Evolutionary conservation across 35 echinoderm and acorn worm genomes (phyloP).

Genomic region (Diadema setosum): DNA sequence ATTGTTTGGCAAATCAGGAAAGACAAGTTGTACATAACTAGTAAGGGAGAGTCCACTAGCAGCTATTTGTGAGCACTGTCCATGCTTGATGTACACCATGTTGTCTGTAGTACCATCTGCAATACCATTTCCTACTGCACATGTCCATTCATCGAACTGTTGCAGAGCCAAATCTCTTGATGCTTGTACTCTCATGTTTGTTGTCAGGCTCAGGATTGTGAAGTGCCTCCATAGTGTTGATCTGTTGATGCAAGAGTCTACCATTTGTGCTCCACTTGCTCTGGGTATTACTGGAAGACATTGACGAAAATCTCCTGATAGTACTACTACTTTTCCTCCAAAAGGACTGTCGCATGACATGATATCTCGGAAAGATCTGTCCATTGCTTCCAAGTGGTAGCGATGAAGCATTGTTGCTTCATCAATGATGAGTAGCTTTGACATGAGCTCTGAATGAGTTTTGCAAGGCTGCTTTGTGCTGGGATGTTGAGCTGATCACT

Average conservation of each 20-base stretch:
- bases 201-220: neutral
- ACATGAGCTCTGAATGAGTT: neutral
- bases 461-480: neutral
- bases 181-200: neutral
- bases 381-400: neutral
- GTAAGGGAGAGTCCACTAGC: neutral
- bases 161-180: neutral
- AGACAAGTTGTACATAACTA: neutral
- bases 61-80: neutral
- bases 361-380: conserved; percentile 20
- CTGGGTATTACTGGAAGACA: neutral
- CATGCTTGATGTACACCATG: neutral
- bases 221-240: neutral
- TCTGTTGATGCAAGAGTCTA: neutral
- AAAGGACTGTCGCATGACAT: neutral
- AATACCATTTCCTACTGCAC: neutral
- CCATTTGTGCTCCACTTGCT: neutral
- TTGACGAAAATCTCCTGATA: conserved; percentile 12
- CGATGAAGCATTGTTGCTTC: conserved; percentile 30
- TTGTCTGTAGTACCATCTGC: neutral
- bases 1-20: neutral
- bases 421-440: neutral
- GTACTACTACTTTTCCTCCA: neutral
- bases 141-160: neutral
- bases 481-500: neutral